Conservation (phyloP, 2,113 vertebrate genomes). For the Neofelis nebulosa region DNA sequence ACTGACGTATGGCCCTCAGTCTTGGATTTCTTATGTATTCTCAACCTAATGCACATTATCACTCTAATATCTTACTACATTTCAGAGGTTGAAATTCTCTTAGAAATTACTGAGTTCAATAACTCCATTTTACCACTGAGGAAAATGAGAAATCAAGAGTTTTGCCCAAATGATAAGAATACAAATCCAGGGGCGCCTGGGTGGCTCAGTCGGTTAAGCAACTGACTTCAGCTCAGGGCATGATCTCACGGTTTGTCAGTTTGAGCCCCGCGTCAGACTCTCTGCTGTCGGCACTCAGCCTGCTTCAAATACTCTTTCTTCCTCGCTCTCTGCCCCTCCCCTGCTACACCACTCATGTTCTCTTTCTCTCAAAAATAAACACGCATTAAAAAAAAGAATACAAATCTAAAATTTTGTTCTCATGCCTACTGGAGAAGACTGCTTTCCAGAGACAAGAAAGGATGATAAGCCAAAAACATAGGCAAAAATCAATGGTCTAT, state of each 20-base stretch:
- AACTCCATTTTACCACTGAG: neutral
- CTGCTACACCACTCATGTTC: too few species aligned
- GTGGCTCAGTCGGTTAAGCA: too few species aligned
- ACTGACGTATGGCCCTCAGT: rapidly evolving
- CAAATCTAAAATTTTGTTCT: neutral
- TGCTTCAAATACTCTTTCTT: too few species aligned
- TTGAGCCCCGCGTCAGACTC: rapidly evolving
- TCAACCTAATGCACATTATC: neutral
- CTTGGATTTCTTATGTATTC: neutral
- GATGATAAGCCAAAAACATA: neutral
- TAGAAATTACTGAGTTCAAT: neutral
- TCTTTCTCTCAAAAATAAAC: too few species aligned
- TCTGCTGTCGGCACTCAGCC: too few species aligned
- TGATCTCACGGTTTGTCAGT: too few species aligned
- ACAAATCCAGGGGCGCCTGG: neutral
- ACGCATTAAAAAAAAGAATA: neutral
- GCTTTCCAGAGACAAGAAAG: neutral
- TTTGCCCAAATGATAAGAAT: neutral
- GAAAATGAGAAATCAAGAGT: neutral
- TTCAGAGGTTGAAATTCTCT: neutral
- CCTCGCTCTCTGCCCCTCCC: too few species aligned
- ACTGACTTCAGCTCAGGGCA: too few species aligned
- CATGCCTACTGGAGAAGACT: neutral
- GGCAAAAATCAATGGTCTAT: neutral
- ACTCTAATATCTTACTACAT: neutral